These are phyloP conservation scores for Chaetops frenatus DNA, from an alignment of 2,113 vertebrate species.

Conservation along the genomic window DNA sequence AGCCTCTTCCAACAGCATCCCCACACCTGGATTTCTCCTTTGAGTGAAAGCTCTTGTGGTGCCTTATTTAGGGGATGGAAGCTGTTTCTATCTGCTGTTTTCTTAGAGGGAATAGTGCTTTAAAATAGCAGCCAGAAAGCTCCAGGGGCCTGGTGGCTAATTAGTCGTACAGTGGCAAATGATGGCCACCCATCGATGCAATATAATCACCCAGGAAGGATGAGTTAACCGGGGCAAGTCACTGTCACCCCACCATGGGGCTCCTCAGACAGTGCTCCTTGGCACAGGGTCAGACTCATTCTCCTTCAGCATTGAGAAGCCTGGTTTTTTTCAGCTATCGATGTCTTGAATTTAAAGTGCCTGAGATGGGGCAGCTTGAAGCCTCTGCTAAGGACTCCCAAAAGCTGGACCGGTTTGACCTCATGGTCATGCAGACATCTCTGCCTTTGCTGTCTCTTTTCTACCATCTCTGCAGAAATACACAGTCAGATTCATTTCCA, in stretches of 20 bases:
- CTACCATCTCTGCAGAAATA: background rate
- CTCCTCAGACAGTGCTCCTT: background rate
- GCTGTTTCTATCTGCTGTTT: background rate
- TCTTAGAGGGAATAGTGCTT: background rate
- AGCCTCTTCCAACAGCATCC: accelerated
- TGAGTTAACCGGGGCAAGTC: background rate
- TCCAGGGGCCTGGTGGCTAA: background rate
- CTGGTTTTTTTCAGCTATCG: background rate
- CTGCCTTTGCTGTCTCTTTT: background rate
- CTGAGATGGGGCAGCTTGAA: background rate
- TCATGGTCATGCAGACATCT: background rate
- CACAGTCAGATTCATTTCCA: background rate
- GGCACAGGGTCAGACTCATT: background rate
- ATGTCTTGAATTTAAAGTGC: background rate
- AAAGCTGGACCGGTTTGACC: background rate
- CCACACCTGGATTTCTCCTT: background rate
- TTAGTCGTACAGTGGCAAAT: background rate
- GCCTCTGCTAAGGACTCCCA: background rate
- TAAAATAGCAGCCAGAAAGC: background rate
- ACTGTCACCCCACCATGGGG: background rate
- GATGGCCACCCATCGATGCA: background rate
- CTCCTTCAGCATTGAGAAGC: background rate
- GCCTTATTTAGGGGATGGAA: background rate
- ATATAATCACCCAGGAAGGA: background rate
- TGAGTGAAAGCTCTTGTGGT: background rate